Evolutionary conservation across 1,140 invertebrate genomes (phyloP).

Genomic region (Dendroctonus ponderosae): DNA sequence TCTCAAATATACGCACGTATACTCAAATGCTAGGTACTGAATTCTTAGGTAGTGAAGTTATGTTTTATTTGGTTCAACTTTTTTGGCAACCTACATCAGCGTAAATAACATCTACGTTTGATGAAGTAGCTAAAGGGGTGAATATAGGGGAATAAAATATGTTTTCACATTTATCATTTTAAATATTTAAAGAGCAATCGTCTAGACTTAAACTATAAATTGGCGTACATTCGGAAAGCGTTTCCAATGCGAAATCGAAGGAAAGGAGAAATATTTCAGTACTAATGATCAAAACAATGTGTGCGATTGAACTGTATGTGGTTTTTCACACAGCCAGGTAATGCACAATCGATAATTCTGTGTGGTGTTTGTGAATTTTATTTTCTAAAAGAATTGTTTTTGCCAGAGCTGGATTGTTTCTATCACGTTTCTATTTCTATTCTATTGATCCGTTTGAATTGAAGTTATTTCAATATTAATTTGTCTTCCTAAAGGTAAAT

Average conservation of each 20-base stretch:
- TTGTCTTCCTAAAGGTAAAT: neutral
- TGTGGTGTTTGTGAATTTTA: too few relatives aligned
- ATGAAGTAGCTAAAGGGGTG: neutral
- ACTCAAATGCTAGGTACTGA: too few relatives aligned
- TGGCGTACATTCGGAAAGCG: neutral
- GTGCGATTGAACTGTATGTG: neutral
- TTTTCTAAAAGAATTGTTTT: too few relatives aligned
- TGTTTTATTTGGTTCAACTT: too few relatives aligned
- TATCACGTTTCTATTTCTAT: too few relatives aligned
- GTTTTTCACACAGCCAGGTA: too few relatives aligned
- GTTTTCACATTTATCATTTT: conserved; percentile 20
- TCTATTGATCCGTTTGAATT: neutral
- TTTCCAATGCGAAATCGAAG: conserved; percentile 1
- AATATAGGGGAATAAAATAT: neutral
- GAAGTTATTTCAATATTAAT: neutral
- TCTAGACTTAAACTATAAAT: conserved; percentile 19
- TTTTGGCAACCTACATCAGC: too few relatives aligned
- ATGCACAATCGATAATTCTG: too few relatives aligned
- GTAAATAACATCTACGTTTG: neutral
- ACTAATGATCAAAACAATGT: neutral
- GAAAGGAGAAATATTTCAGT: conserved; percentile 9
- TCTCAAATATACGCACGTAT: too few relatives aligned
- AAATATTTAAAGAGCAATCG: conserved; percentile 15
- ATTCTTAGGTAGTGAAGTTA: too few relatives aligned
- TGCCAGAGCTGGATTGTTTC: too few relatives aligned